phyloP scores from a whole-genome alignment of 1,140 invertebrate genomes.

The Formica selysi region DNA sequence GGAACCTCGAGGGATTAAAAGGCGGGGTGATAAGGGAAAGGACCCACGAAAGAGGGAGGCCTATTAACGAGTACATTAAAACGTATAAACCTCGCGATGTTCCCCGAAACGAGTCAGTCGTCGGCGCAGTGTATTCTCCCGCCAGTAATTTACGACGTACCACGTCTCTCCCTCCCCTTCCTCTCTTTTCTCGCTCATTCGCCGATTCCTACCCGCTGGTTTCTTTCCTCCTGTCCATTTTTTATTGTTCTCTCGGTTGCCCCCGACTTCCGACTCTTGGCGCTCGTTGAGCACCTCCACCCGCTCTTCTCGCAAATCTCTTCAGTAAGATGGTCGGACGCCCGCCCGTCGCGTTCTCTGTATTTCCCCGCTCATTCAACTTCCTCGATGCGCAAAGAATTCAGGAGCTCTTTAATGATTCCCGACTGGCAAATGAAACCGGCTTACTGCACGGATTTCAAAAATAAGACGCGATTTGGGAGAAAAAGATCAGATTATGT shows the following conservation, averaged over 20 bases:
- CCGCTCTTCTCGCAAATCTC: slow-evolving; percentile 49
- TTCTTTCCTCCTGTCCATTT: slow-evolving; percentile 59
- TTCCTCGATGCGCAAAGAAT: slow-evolving; percentile 65
- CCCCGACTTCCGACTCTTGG: slow-evolving; percentile 68
- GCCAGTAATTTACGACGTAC: slow-evolving; percentile 68
- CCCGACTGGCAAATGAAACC: slow-evolving; percentile 57
- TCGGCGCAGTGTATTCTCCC: slow-evolving; percentile 60
- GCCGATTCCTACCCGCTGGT: slow-evolving; percentile 6
- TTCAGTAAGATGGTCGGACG: slow-evolving; percentile 64
- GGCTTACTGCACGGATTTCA: slow-evolving; percentile 46
- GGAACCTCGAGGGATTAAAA: slow-evolving; percentile 68
- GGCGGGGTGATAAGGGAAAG: slow-evolving; percentile 37
- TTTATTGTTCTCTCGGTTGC: slow-evolving; percentile 71
- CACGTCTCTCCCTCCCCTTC: not conserved
- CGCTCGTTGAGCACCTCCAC: slow-evolving; percentile 58
- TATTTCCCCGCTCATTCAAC: slow-evolving; percentile 66
- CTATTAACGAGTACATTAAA: slow-evolving; percentile 83
- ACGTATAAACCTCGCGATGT: slow-evolving; percentile 69
- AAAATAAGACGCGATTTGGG: slow-evolving; percentile 59
- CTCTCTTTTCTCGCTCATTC: not conserved
- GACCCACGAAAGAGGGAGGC: slow-evolving; percentile 63
- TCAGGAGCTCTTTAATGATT: slow-evolving; percentile 69
- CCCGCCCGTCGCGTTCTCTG: slow-evolving; percentile 47
- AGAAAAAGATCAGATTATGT: slow-evolving; percentile 43
- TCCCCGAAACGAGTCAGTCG: slow-evolving; percentile 64